Conservation (phyloP, 2,888 invertebrate species). For the Eilema caniola region DNA sequence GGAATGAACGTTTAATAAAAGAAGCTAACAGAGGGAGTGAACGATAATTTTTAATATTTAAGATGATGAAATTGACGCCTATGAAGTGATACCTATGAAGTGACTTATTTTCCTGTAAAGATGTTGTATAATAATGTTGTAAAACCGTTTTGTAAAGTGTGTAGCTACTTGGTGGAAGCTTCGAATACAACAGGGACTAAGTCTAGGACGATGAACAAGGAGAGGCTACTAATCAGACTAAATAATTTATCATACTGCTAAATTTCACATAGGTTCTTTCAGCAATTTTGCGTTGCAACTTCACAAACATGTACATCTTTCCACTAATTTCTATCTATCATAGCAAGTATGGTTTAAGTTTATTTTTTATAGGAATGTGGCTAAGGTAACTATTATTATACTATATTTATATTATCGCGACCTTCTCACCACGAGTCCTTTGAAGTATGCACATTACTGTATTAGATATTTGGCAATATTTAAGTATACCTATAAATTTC, state of each 20-base stretch:
- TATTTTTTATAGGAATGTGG: background rate
- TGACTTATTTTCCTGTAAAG: no score
- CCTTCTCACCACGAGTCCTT: background rate
- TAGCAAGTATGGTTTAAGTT: background rate
- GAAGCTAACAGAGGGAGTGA: background rate
- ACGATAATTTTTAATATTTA: background rate
- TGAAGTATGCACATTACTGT: background rate
- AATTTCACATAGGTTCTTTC: no score
- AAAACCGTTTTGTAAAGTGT: no score
- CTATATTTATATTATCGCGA: background rate
- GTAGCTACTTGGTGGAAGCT: no score
- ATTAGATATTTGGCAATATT: background rate
- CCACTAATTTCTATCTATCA: background rate
- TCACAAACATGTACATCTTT: no score
- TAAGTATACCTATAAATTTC: background rate
- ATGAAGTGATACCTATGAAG: no score
- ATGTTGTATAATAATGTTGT: no score
- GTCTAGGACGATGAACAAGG: no score
- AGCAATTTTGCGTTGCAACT: no score
- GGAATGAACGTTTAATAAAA: background rate
- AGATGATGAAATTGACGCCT: background rate
- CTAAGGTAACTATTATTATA: background rate
- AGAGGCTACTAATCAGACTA: no score
- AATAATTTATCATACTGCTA: no score
- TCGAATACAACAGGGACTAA: no score